Conservation (phyloP, 1,140 invertebrate species). For the Bombus picipes region DNA sequence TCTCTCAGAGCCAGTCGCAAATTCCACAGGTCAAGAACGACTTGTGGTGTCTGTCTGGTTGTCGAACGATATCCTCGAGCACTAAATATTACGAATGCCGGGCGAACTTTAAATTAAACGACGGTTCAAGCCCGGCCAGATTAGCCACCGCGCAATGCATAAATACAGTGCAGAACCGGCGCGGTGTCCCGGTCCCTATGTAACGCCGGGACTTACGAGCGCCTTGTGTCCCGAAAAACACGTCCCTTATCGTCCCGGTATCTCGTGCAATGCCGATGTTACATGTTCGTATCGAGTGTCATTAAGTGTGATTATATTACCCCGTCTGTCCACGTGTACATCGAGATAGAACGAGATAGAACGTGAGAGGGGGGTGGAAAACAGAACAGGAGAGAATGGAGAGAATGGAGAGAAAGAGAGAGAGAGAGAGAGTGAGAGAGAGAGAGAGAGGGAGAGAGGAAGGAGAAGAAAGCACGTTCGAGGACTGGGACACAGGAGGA, state of each 20-base stretch:
- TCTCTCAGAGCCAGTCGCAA: background rate
- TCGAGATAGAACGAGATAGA: background rate
- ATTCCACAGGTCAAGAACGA: background rate
- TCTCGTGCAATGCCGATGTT: conserved; percentile 73
- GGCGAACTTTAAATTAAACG: conserved; percentile 44
- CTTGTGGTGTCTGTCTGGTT: background rate
- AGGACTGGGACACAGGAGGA: background rate
- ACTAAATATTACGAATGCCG: conserved; percentile 42
- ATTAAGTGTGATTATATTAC: conserved; percentile 79
- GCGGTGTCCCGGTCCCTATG: conserved; percentile 36
- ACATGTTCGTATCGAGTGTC: conserved; percentile 76
- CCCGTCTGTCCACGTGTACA: conserved; percentile 73
- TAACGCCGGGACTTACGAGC: conserved; percentile 59
- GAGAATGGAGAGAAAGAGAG: background rate
- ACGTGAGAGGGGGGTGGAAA: background rate
- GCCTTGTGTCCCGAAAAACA: conserved; percentile 66
- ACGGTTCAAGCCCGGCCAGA: conserved; percentile 46
- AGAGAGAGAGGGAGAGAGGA: background rate
- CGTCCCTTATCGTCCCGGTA: conserved; percentile 72
- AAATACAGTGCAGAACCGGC: conserved; percentile 42
- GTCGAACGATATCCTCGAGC: conserved; percentile 27
- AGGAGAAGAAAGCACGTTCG: background rate
- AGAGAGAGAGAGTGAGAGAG: background rate
- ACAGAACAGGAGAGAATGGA: background rate
- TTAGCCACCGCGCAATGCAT: conserved; percentile 56